Base-by-base conservation (phyloP, 2,797 vertebrate genomes). In the Sebastes cheni region DNA sequence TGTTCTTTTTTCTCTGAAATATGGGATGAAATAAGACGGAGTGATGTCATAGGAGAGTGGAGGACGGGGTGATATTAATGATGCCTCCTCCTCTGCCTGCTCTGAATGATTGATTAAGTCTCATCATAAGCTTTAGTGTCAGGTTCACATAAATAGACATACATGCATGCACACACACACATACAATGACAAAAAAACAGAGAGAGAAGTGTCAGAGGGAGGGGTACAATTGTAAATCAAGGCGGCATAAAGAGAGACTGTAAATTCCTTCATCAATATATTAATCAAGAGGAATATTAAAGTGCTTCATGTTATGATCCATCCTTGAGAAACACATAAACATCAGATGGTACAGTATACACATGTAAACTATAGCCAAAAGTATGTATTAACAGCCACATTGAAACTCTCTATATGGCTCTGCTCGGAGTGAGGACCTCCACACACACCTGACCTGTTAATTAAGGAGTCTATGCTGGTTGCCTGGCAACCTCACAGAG, bases 281-380 rank as follows among this genome's bases (percentile, higher is more conserved):
- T 77, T 82, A 90, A 91, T 92, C 58, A 72, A 85, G 52, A 59
- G 18, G 58, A 88, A 87, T 86, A 83, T 82, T 68, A 77, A 82
- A 66, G 27, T 59, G 7, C 22, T 39, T 56, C 7, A 69, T 39
- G 2, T 79, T 32, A 56, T 39, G 58, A 62, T 62, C 14, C n/a
- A 46, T 58, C 7, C 7, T 50, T 2, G 11, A 64, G 13, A 78
- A 66, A 67, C 9, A 39, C 10, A 39, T 8, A 72, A 10, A 60
- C 11, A 74, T 27, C 46, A 18, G 8, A 23, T 18, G 5, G 14
- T 27, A n/a, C 39, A 36, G 18, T 8, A 39, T 62, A 18, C 8
- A 64, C 3, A 29, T 68, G 22, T 18, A 36, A 8, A 14, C 22
- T 16, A 4, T 23, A 4, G 22, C 11, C 34, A 62, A n/a, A 60